phyloP scores from a whole-genome alignment of 2,113 vertebrate species.

The cattle (Bos taurus) region DNA sequence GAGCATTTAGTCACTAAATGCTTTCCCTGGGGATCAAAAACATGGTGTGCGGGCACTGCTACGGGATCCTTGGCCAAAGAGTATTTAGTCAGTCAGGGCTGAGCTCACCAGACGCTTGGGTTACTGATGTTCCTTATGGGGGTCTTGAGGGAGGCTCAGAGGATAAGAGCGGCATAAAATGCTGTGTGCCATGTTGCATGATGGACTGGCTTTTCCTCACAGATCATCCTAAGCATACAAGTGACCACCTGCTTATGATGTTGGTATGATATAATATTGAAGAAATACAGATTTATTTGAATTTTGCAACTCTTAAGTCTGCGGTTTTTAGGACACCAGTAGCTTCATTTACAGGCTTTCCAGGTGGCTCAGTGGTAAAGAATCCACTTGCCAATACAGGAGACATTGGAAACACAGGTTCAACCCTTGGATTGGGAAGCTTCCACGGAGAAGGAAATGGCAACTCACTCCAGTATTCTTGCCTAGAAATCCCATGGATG shows the following conservation, averaged over 20 bases:
- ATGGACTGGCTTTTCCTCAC: neutral
- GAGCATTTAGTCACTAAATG: neutral
- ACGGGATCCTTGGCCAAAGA: neutral
- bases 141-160: neutral
- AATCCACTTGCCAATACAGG: neutral
- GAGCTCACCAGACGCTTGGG: neutral
- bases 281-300: slow-evolving; percentile 36
- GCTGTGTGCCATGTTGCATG: rapidly evolving
- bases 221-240: neutral
- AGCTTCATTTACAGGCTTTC: neutral
- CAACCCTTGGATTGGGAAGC: neutral
- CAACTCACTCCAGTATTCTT: neutral
- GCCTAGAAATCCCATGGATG: neutral
- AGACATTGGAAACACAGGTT: neutral
- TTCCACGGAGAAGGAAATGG: neutral
- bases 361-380: neutral
- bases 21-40: neutral
- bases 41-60: neutral
- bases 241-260: neutral
- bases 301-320: slow-evolving; percentile 27
- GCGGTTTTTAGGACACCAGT: neutral
- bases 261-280: neutral
- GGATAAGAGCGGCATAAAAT: neutral
- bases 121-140: neutral
- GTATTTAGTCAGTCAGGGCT: neutral